Conservation (phyloP, 1,140 invertebrate genomes). For the Heliconius congener region DNA sequence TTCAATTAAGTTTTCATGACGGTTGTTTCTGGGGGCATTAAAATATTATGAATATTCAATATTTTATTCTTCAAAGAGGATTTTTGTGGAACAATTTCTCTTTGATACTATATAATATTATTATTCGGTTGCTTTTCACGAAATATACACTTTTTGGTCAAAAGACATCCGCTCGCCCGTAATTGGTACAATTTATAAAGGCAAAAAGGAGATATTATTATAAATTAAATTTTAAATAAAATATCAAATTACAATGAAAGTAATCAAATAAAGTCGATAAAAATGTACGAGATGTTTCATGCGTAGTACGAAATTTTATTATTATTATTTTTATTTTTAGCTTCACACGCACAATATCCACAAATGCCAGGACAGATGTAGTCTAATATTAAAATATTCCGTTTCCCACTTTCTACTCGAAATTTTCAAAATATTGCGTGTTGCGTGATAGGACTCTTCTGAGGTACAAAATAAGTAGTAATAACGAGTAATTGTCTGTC, state of each 20-base stretch:
- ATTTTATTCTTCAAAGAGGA: conserved; percentile 15
- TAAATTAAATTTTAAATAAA: background rate
- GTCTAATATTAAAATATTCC: too few relatives aligned
- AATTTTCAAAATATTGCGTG: too few relatives aligned
- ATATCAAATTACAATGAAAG: background rate
- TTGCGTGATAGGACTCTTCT: too few relatives aligned
- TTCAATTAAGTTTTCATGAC: conserved; percentile 19
- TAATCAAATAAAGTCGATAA: background rate
- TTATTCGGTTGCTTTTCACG: background rate
- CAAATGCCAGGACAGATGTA: too few relatives aligned
- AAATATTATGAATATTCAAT: conserved; percentile 20
- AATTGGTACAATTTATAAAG: conserved; percentile 1
- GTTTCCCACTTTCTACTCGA: too few relatives aligned
- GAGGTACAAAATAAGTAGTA: too few relatives aligned
- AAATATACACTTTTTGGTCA: conserved; percentile 5
- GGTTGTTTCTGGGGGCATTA: conserved; percentile 16
- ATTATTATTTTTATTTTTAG: too few relatives aligned
- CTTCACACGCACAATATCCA: too few relatives aligned
- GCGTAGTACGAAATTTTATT: too few relatives aligned
- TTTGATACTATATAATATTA: conserved; percentile 14
- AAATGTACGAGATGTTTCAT: background rate
- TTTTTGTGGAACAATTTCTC: conserved; percentile 12
- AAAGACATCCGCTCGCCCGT: conserved; percentile 2
- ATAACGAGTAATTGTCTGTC: too few relatives aligned
- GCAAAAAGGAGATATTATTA: background rate